Base-by-base conservation (phyloP, 2,113 vertebrate species). In the Pitta sordida region DNA sequence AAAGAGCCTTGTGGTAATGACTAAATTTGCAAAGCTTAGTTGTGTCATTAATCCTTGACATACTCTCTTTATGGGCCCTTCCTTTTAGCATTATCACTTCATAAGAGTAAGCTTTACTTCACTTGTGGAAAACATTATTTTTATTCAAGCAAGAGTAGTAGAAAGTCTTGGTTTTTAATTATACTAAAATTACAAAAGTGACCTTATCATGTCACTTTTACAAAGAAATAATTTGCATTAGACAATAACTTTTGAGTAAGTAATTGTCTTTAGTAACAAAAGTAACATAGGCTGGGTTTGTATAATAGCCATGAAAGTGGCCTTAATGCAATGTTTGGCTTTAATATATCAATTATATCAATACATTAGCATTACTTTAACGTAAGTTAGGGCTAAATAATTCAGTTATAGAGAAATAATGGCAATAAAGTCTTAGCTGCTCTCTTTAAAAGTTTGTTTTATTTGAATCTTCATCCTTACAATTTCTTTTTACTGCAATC, bases 271-370 rank as follows among this genome's bases (percentile, higher is more conserved):
- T 78, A 84, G 51, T 41, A 93, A 53, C 13, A 83, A 94, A 93
- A 79, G 22, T 36, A 95, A 16, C 11, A 67, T 32, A 64, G 22
- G 62, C 69, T 52, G 62, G 64, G 84, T 81, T 90, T 88, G 32
- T 91, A 51, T 95, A 92, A 90, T 39, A 85, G 52, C 56, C 73
- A 60, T 46, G 32, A 93, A 96, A 94, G 29, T 70, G 32, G 14
- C 68, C 36, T 92, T 96, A 96, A 84, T 94, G 89, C 39, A 83
- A 88, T 49, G 52, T 68, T 71, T 44, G 5, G 32, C 63, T 86
- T 94, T 85, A 91, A 95, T 86, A 83, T 70, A 96, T 92, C 83
- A 96, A 95, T 95, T 93, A 94, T 59, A 93, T 92, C 90, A 89
- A 88, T 84, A 90, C 82, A 86, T 73, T 93, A 58, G 29, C 64